Evolutionary conservation across 2,113 vertebrate species (phyloP), one percentile per base, ranked within the genome.

Genomic region (Phyllostomus discolor): DNA sequence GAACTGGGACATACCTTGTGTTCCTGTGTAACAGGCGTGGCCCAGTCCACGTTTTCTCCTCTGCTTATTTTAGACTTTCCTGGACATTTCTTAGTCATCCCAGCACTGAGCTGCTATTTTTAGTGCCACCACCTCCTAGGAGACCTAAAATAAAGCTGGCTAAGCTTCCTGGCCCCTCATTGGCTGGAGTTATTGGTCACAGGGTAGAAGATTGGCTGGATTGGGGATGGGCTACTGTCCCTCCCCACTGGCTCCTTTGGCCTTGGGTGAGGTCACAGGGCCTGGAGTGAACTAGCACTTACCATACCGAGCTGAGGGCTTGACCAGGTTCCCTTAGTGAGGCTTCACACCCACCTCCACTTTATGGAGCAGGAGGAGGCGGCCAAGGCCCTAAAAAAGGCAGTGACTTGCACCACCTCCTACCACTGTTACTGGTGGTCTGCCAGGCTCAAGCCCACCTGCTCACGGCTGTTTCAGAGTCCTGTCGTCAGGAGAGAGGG

Each of bases 81-180:
- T 95, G 96, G 93, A 97, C 89, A 93, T 97, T 97, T 97, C 95
- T 95, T 97, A 97, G 95, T 98, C 93, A 97, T 97, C 86, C 20
- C 28, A 95, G 89, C 66, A 57, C 67, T 75, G 35, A 88, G 70
- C 75, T 95, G 81, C 92, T 98, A 97, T 97, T 97, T 98, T 98
- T 97, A 98, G 95, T 85, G 48, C 59, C 48, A 83, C 88, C 89
- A 92, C 93, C 94, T 96, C 96, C 75, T 95, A 84, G 78, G 66
- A 59, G 62, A 95, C 82, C 92, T 96, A 98, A 98, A 98, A 97
- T 97, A 97, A 97, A 97, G 72, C 76, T 88, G 81, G 93, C 94
- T 98, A 70, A 81, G 73, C 73, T 94, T 96, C 88, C 82, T 91
- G 70, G 41, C 57, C 59, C 70, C 33, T 94, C 66, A 95, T 91